Evolutionary conservation across 2,113 vertebrate species (phyloP).

Genomic region (Microtus richardsoni): DNA sequence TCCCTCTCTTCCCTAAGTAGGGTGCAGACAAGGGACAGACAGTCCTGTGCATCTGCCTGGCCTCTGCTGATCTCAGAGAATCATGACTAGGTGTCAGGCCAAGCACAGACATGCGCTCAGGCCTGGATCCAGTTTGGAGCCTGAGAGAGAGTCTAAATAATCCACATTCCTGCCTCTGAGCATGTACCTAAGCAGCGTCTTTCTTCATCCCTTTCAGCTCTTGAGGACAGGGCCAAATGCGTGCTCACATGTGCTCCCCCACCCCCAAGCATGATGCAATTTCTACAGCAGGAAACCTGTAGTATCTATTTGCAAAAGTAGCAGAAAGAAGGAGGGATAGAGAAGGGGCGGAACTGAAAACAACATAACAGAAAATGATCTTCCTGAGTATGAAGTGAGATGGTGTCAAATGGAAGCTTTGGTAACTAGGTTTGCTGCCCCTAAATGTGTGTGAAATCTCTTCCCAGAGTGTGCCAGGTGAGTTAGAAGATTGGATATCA

Average conservation of each 20-base stretch:
- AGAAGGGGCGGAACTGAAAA: background rate
- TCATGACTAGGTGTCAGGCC: background rate
- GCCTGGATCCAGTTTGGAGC: background rate
- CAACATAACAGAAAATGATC: background rate
- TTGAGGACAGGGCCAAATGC: background rate
- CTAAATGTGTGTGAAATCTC: background rate
- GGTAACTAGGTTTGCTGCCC: background rate
- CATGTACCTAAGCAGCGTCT: too few species aligned
- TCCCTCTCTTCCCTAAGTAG: background rate
- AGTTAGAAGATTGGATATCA: background rate
- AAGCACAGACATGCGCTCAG: background rate
- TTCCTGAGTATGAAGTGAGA: background rate
- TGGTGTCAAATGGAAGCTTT: background rate
- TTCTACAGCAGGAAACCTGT: background rate
- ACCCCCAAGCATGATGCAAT: background rate
- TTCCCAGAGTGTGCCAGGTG: background rate
- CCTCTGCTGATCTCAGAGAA: background rate
- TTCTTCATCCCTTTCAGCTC: background rate
- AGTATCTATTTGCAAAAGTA: background rate
- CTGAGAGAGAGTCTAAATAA: background rate
- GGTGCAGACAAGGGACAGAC: background rate
- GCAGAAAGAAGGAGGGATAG: background rate
- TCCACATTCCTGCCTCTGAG: fast-evolving
- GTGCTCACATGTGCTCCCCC: background rate
- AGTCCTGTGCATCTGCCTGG: background rate